Evolutionary conservation across 2,797 vertebrate species (phyloP).

Genomic region (Chaenodraco wilsoni): DNA sequence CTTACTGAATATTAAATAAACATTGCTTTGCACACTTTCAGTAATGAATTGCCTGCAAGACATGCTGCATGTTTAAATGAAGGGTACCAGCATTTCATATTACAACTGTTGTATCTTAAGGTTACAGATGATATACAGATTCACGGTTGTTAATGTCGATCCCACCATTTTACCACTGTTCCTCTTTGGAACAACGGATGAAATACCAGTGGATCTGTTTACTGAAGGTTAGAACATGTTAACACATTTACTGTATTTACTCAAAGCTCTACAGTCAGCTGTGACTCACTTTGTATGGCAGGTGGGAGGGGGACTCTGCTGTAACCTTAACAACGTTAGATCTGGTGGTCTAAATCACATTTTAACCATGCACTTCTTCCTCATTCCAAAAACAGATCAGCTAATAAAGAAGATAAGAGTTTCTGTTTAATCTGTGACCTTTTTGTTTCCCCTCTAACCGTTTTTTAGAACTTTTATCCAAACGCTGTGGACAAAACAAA

Average conservation of each 20-base stretch:
- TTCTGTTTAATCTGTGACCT: slow-evolving; percentile 22
- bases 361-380: not conserved
- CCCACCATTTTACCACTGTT: too few relatives aligned
- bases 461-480: not conserved
- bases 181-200: not conserved
- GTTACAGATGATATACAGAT: not conserved
- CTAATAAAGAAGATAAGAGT: slow-evolving; percentile 6
- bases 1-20: not conserved
- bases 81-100: not conserved
- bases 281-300: slow-evolving; percentile 23
- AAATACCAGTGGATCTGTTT: slow-evolving; percentile 35
- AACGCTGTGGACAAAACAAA: not conserved
- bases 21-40: not conserved
- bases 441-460: not conserved
- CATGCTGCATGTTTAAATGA: too few relatives aligned
- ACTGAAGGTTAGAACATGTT: slow-evolving; percentile 23
- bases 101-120: not conserved
- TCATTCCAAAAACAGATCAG: not conserved
- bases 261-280: slow-evolving; percentile 12
- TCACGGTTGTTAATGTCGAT: not conserved
- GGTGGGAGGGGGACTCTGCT: slow-evolving; percentile 11
- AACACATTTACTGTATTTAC: slow-evolving; percentile 28
- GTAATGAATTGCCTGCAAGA: not conserved
- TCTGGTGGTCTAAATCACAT: slow-evolving; percentile 1
- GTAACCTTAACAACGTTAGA: slow-evolving; percentile 3